Evolutionary conservation across 2,113 vertebrate genomes (phyloP), one percentile per base, ranked within the genome.

Genomic region (Rhinolophus sinicus): DNA sequence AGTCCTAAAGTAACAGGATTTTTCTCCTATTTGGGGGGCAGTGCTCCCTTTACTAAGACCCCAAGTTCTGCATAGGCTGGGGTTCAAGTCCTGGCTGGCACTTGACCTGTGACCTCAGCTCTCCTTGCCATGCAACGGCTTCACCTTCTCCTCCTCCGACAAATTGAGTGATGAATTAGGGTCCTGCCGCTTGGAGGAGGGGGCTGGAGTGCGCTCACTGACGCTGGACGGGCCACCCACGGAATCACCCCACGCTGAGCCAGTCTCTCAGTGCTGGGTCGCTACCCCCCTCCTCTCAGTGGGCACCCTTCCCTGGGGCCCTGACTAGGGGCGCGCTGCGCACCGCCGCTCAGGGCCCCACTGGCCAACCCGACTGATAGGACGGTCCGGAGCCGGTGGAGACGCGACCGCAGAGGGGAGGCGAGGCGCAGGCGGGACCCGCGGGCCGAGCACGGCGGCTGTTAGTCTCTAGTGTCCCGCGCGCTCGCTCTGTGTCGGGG

Each of bases 351-450:
- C 16, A 0, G 92, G 81, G 86, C 70, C 93, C 93, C 93, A 8
- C 80, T 1, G 64, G 58, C 81, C 33, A 18, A 56, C 3, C 2
- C 5, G 72, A 26, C 88, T 16, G 92, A 93, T 70, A 88, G 81
- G 70, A 1, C 67, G 26, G 69, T 33, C 50, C 2, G 0, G 33
- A n/a, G 69, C 69, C 6, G 8, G 62, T 60, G 81, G 90, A 54
- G 73, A 65, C 67, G 18, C 33, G 62, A 86, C 60, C 67, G 70
- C 44, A 24, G 38, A 44, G 80, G 3, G 77, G 76, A 80, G 87
- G 77, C 93, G 47, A 47, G 93, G 92, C 73, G 85, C 75, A 81
- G 95, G 92, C 62, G 16, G 72, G 75, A 56, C 83, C 90, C 52
- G 60, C 30, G 60, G 35, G 62, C 70, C 12, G 19, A 52, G 65